Evolutionary conservation across 2,797 vertebrate genomes (phyloP), one percentile per base, ranked within the genome.

Genomic region (Trichosurus vulpecula): DNA sequence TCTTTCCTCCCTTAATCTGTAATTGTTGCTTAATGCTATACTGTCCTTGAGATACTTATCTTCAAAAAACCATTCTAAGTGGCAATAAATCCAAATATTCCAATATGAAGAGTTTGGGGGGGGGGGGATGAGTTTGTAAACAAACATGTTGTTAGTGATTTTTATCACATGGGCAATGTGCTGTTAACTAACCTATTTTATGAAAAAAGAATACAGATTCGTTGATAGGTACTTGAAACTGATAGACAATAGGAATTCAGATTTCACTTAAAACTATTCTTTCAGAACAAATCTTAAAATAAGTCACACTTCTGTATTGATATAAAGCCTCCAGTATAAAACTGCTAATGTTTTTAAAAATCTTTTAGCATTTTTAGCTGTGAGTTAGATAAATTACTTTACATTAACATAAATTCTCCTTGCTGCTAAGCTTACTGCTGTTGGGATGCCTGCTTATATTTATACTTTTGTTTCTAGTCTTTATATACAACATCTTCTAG

Each of bases 391-490:
- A 96, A 96, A 96, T 97, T 94, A 90, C 10, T 91, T 94, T 96
- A 41, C 35, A 94, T 97, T 96, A 98, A 92, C 95, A 95, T 97
- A 96, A 91, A 96, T 94, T 96, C 31, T 22, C 96, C 93, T 96
- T 57, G 61, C 52, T 96, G 90, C 95, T 94, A 97, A 94, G 81
- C 94, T 97, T 92, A 91, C 91, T 95, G 89, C 93, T 96, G 90
- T 89, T 96, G 94, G 96, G 95, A 96, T 98, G 92, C 94, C 96
- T 97, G 89, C 22, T 97, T 53, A 95, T 97, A 97, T 97, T 97
- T 97, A 96, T 96, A 97, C 95, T 87, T 95, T 97, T 94, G 16
- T 92, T 89, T 95, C 90, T 97, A 96, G 96, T 90, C 94, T 95
- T 96, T 96, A 93, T 57, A 31, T 31, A 35, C 4, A 31, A 35